These are phyloP conservation scores for Mechanitis mazaeus DNA, from an alignment of 2,888 invertebrate genomes.

Conservation along the genomic window DNA sequence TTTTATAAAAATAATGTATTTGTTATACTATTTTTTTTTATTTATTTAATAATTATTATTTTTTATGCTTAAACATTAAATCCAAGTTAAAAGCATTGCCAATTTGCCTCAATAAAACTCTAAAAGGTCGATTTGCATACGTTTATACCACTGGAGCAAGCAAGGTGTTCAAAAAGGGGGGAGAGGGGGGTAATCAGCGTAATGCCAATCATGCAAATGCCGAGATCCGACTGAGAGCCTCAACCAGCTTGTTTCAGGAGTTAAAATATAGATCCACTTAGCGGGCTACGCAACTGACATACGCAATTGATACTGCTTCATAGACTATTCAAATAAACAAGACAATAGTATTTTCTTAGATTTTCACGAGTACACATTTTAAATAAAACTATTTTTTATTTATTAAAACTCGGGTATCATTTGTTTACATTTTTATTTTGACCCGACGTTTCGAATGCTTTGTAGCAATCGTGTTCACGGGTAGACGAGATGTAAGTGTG, in stretches of 20 bases:
- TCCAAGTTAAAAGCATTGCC: constrained; percentile 5
- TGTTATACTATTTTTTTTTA: too few species aligned
- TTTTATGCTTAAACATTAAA: too few species aligned
- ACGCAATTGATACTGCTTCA: constrained; percentile 64
- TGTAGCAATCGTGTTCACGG: too few species aligned
- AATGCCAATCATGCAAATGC: constrained; percentile 76
- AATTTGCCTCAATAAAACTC: constrained; percentile 38
- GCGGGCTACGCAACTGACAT: constrained; percentile 71
- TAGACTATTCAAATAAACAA: constrained; percentile 35
- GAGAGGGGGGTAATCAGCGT: constrained; percentile 65
- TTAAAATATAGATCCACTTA: constrained; percentile 77
- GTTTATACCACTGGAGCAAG: constrained; percentile 54
- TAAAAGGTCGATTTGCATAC: constrained; percentile 68
- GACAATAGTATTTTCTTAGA: too few species aligned
- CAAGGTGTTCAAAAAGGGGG: constrained; percentile 33
- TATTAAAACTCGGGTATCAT: too few species aligned
- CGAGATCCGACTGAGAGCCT: constrained; percentile 75
- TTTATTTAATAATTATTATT: too few species aligned
- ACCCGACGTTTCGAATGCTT: too few species aligned
- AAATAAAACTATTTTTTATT: too few species aligned
- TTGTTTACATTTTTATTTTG: too few species aligned
- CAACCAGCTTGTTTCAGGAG: constrained; percentile 76
- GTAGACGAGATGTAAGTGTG: too few species aligned
- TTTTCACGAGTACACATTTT: too few species aligned
- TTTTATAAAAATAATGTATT: too few species aligned